Evolutionary conservation across 2,797 vertebrate species (phyloP), one percentile per base, ranked within the genome.

Genomic region (Ctenosaura bakeri): DNA sequence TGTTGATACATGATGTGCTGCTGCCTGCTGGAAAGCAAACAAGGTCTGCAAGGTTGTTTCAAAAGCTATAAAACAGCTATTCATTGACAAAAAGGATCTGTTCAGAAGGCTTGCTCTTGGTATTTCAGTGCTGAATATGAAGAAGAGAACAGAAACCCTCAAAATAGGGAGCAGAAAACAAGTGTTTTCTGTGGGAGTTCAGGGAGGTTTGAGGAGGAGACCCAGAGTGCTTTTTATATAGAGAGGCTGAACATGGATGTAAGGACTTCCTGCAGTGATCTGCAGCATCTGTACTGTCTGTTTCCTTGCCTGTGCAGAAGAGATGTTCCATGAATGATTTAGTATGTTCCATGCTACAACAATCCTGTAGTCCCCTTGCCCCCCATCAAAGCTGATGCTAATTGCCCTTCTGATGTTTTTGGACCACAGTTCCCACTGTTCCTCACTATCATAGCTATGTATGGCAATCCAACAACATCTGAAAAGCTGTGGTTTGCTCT

Each of bases 51-150:
- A 77, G 90, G 81, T 77, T 89, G 90, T 91, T 93, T 95, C 87
- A 93, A 91, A 85, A 94, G 74, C 89, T 95, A 92, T 95, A 92
- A 94, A 94, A 96, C n/a, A 16, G 93, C 91, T 94, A 91, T 96
- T 84, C 85, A 86, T 84, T 95, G 94, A 93, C 93, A 93, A 95
- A 94, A 92, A 1, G 94, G 95, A 90, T 83, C 92, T 93, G 0
- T 85, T 95, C 89, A 83, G 79, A 92, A 93, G 89, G 85, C 94
- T 95, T 93, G 94, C 95, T 90, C 93, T 93, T 95, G 91, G 91
- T 95, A 94, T 95, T 91, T 94, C 84, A 88, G 87, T 38, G 42
- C 85, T 93, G 93, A 90, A 83, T 83, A 81, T 0, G 0, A 35
- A 3, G 38, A 91, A 80, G 92, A 78, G 77, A 94, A 85, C 69